These are phyloP conservation scores for Alligator sinensis DNA, from an alignment of 2,113 vertebrate genomes.

Conservation along the genomic window DNA sequence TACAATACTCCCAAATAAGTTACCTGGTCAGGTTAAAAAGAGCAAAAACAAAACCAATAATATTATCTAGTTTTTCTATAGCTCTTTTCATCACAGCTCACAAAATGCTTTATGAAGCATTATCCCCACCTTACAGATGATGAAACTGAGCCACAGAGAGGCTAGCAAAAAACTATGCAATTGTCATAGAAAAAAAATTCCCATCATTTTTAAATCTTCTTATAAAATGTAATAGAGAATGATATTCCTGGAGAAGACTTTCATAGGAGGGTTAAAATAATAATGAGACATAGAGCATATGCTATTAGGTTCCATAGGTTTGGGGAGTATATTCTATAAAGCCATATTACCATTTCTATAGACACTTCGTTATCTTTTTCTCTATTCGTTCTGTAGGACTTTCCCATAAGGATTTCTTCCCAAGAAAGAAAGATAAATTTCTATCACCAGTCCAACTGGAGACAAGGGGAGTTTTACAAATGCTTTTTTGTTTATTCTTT, in stretches of 20 bases:
- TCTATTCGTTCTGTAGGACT: not conserved
- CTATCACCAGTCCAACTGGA: not conserved
- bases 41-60: constrained; percentile 60
- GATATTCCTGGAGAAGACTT: constrained; percentile 29
- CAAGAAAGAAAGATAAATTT: not conserved
- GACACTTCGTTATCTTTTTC: not conserved
- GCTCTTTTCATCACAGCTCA: not conserved
- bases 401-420: not conserved
- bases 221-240: constrained; percentile 21
- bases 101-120: not conserved
- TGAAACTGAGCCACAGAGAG: constrained; percentile 9
- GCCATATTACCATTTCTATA: not conserved
- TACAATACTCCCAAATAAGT: constrained; percentile 60
- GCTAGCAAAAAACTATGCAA: not conserved
- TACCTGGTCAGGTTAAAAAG: not conserved
- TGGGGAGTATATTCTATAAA: not conserved
- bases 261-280: not conserved
- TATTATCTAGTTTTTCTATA: constrained; percentile 13
- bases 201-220: not conserved
- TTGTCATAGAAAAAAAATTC: constrained; percentile 8
- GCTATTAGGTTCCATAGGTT: not conserved
- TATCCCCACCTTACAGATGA: constrained; percentile 34
- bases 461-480: not conserved
- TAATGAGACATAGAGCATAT: not conserved
- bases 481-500: not conserved